Evolutionary conservation across 2,113 vertebrate species (phyloP), one percentile per base, ranked within the genome.

Genomic region (Petrocephalus microphthalmus): DNA sequence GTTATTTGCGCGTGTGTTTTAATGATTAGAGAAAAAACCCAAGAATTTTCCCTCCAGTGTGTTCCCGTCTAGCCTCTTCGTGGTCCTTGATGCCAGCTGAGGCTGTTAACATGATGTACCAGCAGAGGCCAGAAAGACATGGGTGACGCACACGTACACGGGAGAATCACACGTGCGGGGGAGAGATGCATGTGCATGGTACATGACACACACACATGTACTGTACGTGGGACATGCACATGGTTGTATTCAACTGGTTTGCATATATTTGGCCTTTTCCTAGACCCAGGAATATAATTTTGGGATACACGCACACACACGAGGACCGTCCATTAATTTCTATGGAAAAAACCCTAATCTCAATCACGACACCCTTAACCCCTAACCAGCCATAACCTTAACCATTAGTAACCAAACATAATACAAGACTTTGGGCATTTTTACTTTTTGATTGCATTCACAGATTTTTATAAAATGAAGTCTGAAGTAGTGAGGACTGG

Each of bases 41-140:
- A 93, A 98, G 96, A 95, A 98, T 99, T 97, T 98, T 99, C 91
- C 97, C 97, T 97, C 98, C 98, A 93, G 97, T 98, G 95, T 98
- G 97, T 98, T 99, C 99, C 96, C 97, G 96, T 96, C 98, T 97
- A 88, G 98, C 98, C 95, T 99, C 98, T 96, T 99, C 98, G 0
- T 99, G 98, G 96, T 99, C 98, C 98, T 99, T 99, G 97, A 99
- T 99, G 95, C 98, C 98, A 96, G 98, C 98, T 90, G 98, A 99
- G 92, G 98, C 99, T 88, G 98, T 99, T 95, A 99, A 94, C 89
- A 99, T 98, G 92, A 99, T 98, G 88, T 97, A 99, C 93, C 98
- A 99, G 93, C 47, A 85, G 88, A 90, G 17, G n/a, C 47, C 5
- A 88, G 25, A 83, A 33, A 74, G 1, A 74, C 15, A 1, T 67